Percentiles rank a stretch among this genome's conserved stretches.
phyloP scores from a whole-genome alignment of 2,888 invertebrate genomes.

The Danaus chrysippus region DNA sequence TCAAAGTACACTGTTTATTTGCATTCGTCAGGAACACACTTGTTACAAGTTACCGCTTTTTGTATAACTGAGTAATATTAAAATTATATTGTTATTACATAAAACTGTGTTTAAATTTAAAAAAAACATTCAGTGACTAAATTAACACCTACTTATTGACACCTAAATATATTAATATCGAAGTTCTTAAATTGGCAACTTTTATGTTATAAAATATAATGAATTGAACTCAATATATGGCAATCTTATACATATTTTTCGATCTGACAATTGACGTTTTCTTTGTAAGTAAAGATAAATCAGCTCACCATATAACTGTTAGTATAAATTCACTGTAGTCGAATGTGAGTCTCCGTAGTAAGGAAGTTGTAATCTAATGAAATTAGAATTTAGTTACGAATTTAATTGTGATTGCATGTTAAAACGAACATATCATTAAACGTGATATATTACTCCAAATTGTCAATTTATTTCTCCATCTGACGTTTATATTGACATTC shows the following conservation, averaged over 20 bases:
- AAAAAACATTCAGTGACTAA: not conserved
- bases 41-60: not conserved
- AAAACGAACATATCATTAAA: slow-evolving; percentile 62
- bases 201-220: too few relatives aligned
- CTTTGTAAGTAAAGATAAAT: too few relatives aligned
- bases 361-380: slow-evolving; percentile 18
- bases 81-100: slow-evolving; percentile 16
- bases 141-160: not conserved
- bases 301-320: too few relatives aligned
- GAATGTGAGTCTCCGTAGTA: too few relatives aligned
- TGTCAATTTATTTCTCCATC: slow-evolving; percentile 32
- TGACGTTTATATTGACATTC: not conserved
- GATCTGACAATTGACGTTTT: too few relatives aligned
- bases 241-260: too few relatives aligned
- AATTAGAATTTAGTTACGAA: slow-evolving; percentile 24
- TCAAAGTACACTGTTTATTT: not conserved
- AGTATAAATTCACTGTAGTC: too few relatives aligned
- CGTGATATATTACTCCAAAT: slow-evolving; percentile 49
- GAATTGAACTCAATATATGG: too few relatives aligned
- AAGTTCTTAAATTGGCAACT: too few relatives aligned
- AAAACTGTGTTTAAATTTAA: slow-evolving; percentile 19
- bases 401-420: slow-evolving; percentile 56
- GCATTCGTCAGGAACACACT: not conserved
- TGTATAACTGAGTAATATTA: slow-evolving; percentile 11
- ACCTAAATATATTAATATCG: not conserved